Evolutionary conservation across 2,113 vertebrate species (phyloP), one percentile per base, ranked within the genome.

Genomic region (Rafetus swinhoei): DNA sequence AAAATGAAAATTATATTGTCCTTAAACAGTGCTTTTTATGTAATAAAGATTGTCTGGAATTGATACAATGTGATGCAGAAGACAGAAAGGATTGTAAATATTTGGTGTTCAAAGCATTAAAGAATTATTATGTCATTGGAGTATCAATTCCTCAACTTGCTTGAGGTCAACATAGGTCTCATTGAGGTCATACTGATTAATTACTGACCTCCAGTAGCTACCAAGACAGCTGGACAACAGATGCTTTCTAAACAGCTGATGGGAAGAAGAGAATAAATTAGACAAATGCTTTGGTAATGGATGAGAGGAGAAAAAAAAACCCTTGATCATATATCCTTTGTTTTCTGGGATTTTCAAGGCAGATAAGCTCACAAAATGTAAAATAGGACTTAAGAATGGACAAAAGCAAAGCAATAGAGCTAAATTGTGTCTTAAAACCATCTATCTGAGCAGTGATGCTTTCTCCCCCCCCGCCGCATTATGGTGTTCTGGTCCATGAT

Each of bases 111-210:
- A 94, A 89, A 96, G 92, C 53, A 74, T 74, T 85, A 84, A 90
- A 95, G 79, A 95, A 87, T 56, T 21, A 81, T 19, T 89, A 88
- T 94, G 52, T 52, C 89, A 0, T 0, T 81, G 80, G 94, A 74
- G 90, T 93, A 93, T 90, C 1, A 6, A 89, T 84, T 95, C 76
- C 95, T 91, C 89, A 92, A 35, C 52, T 93, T 96, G 86, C 54
- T 82, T 82, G 90, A 82, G 88, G 92, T 95, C 94, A 96, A 77
- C 85, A 86, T 84, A 90, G 84, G 50, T 96, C 84, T 87, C 93
- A 94, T 76, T 96, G 82, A 95, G 94, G 94, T 96, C 96, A 95
- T 81, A 55, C 69, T 96, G 92, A 96, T 95, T 93, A 83, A 50
- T 72, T 94, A 50, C 54, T 85, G 74, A 24, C 39, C 35, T 96